These are phyloP conservation scores for Agonopterix subpropinquella DNA, from an alignment of 2,888 invertebrate genomes.

Conservation along the genomic window DNA sequence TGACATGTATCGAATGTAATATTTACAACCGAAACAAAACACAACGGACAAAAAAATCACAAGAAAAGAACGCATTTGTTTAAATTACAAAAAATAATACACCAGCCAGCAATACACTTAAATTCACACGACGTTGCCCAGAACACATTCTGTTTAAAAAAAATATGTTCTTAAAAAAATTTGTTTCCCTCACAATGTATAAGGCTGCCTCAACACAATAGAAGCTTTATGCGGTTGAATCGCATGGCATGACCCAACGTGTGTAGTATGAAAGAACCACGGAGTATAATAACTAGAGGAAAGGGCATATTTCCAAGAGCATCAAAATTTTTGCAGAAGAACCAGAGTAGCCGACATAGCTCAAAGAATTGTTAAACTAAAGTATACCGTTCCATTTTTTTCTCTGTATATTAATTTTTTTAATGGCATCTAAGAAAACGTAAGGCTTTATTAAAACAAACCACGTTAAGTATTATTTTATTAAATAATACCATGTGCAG, in stretches of 20 bases:
- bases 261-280: conserved; percentile 44
- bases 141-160: conserved; percentile 44
- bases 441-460: no score
- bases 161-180: conserved; percentile 67
- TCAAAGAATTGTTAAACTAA: no score
- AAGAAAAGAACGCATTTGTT: conserved; percentile 6
- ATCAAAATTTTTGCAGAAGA: no score
- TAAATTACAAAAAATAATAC: conserved; percentile 8
- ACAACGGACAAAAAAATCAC: not conserved
- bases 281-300: no score
- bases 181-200: conserved; percentile 59
- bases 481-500: no score
- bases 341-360: no score
- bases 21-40: not conserved
- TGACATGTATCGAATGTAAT: no score
- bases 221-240: conserved; percentile 50
- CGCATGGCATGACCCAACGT: conserved; percentile 49
- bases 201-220: conserved; percentile 64
- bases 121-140: conserved; percentile 51
- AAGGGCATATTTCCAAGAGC: no score
- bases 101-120: conserved; percentile 46
- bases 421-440: no score
- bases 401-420: no score
- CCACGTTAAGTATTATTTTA: no score
- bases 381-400: no score